Evolutionary conservation across 2,888 invertebrate genomes (phyloP).

Genomic region (Mechanitis mazaeus): DNA sequence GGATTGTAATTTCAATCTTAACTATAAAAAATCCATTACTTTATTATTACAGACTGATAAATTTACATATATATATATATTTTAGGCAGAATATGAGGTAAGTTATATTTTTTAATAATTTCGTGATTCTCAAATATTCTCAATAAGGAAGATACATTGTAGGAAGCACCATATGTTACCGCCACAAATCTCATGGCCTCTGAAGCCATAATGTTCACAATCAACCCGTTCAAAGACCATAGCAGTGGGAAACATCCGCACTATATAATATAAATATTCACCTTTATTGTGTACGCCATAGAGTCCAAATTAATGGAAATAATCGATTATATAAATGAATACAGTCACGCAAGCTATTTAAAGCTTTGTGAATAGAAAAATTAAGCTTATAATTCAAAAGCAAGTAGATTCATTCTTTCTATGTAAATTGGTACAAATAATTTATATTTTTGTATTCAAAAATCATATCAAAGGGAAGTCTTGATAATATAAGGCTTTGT

Average conservation of each 20-base stretch:
- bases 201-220: conserved; percentile 42
- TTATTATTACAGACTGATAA: no score
- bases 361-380: not conserved
- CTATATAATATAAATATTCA: not conserved
- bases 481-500: not conserved
- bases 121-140: not conserved
- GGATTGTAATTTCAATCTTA: no score
- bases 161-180: conserved; percentile 27
- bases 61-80: no score
- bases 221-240: conserved; percentile 33
- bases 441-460: conserved; percentile 13
- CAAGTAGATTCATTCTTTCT: not conserved
- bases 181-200: conserved; percentile 33
- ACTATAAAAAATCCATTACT: no score
- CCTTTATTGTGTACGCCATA: not conserved
- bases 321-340: not conserved
- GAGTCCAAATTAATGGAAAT: not conserved
- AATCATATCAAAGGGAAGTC: conserved; percentile 18
- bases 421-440: conserved; percentile 6
- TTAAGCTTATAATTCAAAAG: conserved; percentile 7
- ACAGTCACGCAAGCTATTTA: not conserved
- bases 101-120: no score
- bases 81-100: no score
- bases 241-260: conserved; percentile 21
- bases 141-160: not conserved